A percentile compares a stretch with the other conserved stretches of the same genome.
phyloP scores from a whole-genome alignment of 2,113 vertebrate genomes.

The Gobio gobio region DNA sequence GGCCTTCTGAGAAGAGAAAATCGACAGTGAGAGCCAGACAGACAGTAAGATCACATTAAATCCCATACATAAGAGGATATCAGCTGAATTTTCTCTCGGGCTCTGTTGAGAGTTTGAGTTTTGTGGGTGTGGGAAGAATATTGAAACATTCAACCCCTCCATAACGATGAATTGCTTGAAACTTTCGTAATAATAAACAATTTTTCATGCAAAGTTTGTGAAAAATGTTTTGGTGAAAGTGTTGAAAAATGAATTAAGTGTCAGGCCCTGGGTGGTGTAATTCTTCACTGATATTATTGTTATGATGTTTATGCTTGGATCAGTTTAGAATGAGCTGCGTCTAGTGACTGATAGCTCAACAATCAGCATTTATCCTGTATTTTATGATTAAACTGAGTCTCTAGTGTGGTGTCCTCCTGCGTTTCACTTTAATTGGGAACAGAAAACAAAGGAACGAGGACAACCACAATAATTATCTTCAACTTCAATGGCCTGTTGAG shows the following conservation, averaged over 20 bases:
- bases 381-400: neutral
- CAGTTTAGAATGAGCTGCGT: conserved; percentile 9
- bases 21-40: neutral
- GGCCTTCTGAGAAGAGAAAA: neutral
- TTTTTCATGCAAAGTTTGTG: conserved; percentile 23
- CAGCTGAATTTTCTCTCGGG: conserved; percentile 8
- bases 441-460: neutral
- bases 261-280: conserved; percentile 31
- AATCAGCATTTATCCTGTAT: conserved; percentile 27
- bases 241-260: conserved; percentile 27
- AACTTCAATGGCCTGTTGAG: neutral
- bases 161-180: conserved; percentile 12
- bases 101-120: conserved; percentile 16
- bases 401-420: neutral
- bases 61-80: conserved; percentile 11
- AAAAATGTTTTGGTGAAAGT: conserved; percentile 16
- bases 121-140: conserved; percentile 12
- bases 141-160: conserved; percentile 4
- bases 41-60: conserved; percentile 14
- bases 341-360: conserved; percentile 9
- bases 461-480: neutral
- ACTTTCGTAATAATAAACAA: conserved; percentile 16
- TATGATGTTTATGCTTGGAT: conserved; percentile 20
- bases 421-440: conserved; percentile 9
- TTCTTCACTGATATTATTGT: conserved; percentile 28